Base-by-base conservation (phyloP, 2,113 vertebrate species). In the Hirundichthys speculiger region DNA sequence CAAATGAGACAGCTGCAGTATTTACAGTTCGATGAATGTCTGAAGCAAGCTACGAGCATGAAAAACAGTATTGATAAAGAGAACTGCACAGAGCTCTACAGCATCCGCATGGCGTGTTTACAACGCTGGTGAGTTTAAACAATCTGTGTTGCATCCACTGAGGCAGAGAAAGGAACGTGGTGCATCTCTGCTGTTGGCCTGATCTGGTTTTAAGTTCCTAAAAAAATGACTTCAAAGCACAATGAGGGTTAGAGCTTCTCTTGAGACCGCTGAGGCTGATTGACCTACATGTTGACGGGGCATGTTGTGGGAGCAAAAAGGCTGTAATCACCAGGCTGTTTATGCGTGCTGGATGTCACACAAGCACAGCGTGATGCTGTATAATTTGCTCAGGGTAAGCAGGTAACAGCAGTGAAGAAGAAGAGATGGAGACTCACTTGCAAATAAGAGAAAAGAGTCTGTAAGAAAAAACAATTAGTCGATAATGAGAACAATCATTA, bases 251-350 rank as follows among this genome's bases (percentile, higher is more conserved):
- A 34, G 30, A 34, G 30, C 6, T 34, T 34, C 30, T 64, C 47
- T 53, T 43, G 14, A 43, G n/a, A 55, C 51, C 16, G 22, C 47
- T 13, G 48, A 63, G 70, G 57, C 68, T 65, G 34, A 59, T 20
- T 74, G 65, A 75, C 75, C 54, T 65, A 62, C 51, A 77, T 78
- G 82, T 72, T 60, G 63, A 13, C 48, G 15, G 18, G 53, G 5
- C 3, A 4, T 38, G 47, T 34, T 30, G 38, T 25, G 14, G 59
- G 56, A 69, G 54, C 51, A 14, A 27, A 70, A 69, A 46, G 52
- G 55, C 48, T 63, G 39, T 19, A 61, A 70, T 70, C 58, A 73
- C 14, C 18, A 70, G 2, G n/a, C n/a, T 20, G 43, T 52, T 16
- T 38, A 15, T 7, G 30, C 25, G 6, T 27, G 6, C 25, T 34